These are phyloP conservation scores for Lochmaea crataegi DNA, from an alignment of 2,888 invertebrate species.

Conservation along the genomic window DNA sequence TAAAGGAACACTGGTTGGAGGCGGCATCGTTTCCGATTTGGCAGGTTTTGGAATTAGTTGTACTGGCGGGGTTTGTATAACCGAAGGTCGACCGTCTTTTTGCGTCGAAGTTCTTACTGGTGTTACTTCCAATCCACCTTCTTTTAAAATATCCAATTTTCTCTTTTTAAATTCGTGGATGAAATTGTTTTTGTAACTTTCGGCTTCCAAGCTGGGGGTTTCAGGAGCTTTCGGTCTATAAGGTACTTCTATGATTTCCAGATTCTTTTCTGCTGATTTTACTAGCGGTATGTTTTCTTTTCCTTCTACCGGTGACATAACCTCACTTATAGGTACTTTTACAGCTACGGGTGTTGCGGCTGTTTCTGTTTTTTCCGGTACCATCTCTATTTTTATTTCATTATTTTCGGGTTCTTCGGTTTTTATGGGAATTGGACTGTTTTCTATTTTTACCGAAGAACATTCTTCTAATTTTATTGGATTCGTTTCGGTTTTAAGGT, in stretches of 20 bases:
- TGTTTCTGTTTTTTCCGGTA: constrained; percentile 64
- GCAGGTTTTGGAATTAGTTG: constrained; percentile 43
- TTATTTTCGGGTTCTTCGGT: constrained; percentile 28
- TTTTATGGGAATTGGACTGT: constrained; percentile 23
- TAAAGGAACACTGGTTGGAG: constrained; percentile 52
- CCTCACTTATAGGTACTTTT: constrained; percentile 65
- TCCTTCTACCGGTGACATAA: constrained; percentile 65
- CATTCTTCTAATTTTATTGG: constrained; percentile 35
- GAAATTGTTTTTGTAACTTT: constrained; percentile 39
- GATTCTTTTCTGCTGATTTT: constrained; percentile 52
- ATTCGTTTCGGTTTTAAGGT: constrained; percentile 42
- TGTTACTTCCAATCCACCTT: constrained; percentile 81
- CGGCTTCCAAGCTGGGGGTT: constrained; percentile 66
- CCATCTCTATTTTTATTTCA: constrained; percentile 51
- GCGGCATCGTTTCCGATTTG: constrained; percentile 55
- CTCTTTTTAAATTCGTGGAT: constrained; percentile 70
- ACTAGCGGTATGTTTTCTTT: constrained; percentile 70
- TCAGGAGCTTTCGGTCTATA: constrained; percentile 73
- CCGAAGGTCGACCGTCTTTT: constrained; percentile 59
- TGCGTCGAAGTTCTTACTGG: constrained; percentile 66
- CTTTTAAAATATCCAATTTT: constrained; percentile 80
- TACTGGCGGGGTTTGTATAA: constrained; percentile 55
- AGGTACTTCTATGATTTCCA: constrained; percentile 61
- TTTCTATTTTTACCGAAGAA: constrained; percentile 31
- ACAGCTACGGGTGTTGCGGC: constrained; percentile 62